Percentiles rank a stretch among this genome's conserved stretches.
Evolutionary conservation across 2,888 invertebrate genomes (phyloP).

Genomic region (Rapana venosa): DNA sequence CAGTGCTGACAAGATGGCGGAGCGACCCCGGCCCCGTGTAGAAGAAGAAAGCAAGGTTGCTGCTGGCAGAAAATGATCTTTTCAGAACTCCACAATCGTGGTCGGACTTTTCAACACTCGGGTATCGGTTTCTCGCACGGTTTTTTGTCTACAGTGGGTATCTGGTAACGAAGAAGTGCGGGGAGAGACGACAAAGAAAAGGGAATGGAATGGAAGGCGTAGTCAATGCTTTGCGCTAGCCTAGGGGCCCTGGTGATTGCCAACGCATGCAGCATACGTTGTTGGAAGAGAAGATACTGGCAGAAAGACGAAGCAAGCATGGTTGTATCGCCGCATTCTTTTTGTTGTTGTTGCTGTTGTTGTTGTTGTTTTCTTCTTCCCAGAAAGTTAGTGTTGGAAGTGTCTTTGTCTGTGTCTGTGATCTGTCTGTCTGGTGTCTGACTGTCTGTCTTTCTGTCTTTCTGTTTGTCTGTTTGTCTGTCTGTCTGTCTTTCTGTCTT

Average conservation of each 20-base stretch:
- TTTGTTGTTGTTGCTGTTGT: too few relatives aligned
- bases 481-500: too few relatives aligned
- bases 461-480: too few relatives aligned
- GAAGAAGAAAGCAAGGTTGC: too few relatives aligned
- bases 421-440: too few relatives aligned
- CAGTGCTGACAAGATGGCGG: slow-evolving; percentile 15
- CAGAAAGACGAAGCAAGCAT: too few relatives aligned
- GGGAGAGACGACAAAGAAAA: neutral
- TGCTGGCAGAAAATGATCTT: slow-evolving; percentile 23
- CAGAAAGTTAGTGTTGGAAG: too few relatives aligned
- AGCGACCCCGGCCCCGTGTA: neutral
- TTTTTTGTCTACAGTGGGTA: neutral
- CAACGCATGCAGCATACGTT: neutral
- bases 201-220: neutral
- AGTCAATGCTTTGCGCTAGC: neutral
- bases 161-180: neutral
- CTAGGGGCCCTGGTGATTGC: neutral
- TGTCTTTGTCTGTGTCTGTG: too few relatives aligned
- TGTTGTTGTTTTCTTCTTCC: too few relatives aligned
- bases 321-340: too few relatives aligned
- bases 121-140: slow-evolving; percentile 11
- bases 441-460: too few relatives aligned
- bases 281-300: too few relatives aligned
- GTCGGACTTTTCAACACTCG: slow-evolving; percentile 31
- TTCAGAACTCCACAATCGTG: slow-evolving; percentile 16